phyloP scores from a whole-genome alignment of 2,888 invertebrate species.

The Mystacides longicornis region DNA sequence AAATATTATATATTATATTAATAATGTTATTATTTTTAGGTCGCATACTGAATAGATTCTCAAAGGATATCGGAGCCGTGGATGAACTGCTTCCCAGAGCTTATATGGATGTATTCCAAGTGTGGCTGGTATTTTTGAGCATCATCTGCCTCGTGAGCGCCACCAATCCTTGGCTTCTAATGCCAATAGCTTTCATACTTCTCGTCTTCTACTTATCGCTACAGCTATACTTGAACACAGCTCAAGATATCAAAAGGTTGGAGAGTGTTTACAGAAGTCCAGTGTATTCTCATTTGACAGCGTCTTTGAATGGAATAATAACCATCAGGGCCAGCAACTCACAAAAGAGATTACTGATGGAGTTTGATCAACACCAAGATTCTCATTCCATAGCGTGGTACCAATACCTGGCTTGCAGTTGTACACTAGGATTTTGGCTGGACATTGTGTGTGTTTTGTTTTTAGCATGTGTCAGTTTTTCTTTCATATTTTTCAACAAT shows the following conservation, averaged over 20 bases:
- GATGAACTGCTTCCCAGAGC: conserved; percentile 55
- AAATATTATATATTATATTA: no score
- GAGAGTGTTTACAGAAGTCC: conserved; percentile 73
- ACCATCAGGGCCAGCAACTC: conserved; percentile 67
- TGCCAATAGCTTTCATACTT: conserved; percentile 59
- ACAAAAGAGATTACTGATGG: conserved; percentile 50
- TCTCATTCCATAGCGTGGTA: conserved; percentile 64
- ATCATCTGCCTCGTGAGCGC: conserved; percentile 64
- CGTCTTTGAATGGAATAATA: conserved; percentile 64
- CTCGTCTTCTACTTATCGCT: conserved; percentile 62
- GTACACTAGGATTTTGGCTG: conserved; percentile 67
- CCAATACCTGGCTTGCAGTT: conserved; percentile 53
- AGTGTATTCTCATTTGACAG: conserved; percentile 70
- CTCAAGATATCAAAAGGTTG: conserved; percentile 67
- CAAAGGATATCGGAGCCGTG: conserved; percentile 63
- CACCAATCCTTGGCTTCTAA: conserved; percentile 59
- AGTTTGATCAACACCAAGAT: conserved; percentile 57
- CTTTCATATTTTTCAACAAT: conserved; percentile 52
- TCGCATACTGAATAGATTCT: conserved; percentile 65
- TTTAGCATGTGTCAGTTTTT: conserved; percentile 55
- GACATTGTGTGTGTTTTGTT: conserved; percentile 65
- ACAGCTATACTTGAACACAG: conserved; percentile 64
- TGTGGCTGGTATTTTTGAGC: conserved; percentile 67
- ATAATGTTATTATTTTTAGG: conserved; percentile 36
- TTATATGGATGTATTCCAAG: conserved; percentile 52